Evolutionary conservation across 2,797 vertebrate species (phyloP).

Genomic region (Danio choprae): DNA sequence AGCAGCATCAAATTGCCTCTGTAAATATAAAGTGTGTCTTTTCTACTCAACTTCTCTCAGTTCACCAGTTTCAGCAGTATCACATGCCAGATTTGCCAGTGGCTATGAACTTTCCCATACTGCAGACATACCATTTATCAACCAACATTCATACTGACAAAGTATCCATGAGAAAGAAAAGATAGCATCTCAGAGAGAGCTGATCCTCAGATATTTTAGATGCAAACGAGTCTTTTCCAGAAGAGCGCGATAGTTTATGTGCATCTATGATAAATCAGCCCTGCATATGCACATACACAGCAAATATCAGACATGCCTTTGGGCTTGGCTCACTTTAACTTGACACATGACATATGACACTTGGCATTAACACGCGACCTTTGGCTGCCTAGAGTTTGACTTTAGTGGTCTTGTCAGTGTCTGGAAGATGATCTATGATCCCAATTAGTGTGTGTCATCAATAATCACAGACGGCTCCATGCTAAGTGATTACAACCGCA

Average conservation of each 20-base stretch:
- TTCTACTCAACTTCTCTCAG: constrained; percentile 3
- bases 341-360: constrained; percentile 67
- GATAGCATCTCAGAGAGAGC: background rate
- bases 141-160: constrained; percentile 21
- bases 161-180: constrained; percentile 10
- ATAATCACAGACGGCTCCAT: constrained; percentile 50
- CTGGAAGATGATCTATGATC: constrained; percentile 56
- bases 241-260: constrained; percentile 6
- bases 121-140: constrained; percentile 24
- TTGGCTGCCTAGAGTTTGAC: constrained; percentile 57
- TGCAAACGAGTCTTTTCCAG: background rate
- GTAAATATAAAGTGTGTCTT: background rate
- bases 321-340: constrained; percentile 65
- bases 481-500: constrained; percentile 32
- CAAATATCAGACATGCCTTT: constrained; percentile 64
- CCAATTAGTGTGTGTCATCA: constrained; percentile 44
- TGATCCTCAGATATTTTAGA: background rate
- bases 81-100: constrained; percentile 6
- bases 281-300: constrained; percentile 8
- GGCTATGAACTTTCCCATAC: constrained; percentile 8
- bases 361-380: constrained; percentile 66
- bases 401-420: constrained; percentile 53
- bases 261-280: constrained; percentile 31
- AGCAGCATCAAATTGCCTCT: no score
- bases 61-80: constrained; percentile 5